Base-by-base conservation (phyloP, 2,797 vertebrate species). In the Cyprinodon diabolis region DNA sequence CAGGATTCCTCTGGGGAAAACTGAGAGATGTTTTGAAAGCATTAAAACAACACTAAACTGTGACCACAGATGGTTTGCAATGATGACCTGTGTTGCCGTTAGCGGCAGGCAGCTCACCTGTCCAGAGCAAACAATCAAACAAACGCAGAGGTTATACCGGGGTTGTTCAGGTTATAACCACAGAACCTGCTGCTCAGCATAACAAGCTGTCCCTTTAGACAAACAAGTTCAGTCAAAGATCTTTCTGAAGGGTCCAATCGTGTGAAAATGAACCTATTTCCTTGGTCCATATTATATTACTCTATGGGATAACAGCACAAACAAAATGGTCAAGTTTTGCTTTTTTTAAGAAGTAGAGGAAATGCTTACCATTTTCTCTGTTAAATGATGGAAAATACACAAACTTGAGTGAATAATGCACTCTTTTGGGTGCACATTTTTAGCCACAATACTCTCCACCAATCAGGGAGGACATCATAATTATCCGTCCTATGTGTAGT, bases 41-140 rank as follows among this genome's bases (percentile, higher is more conserved):
- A 57, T 75, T 80, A 85, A 84, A 85, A 90, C 90, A 92, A 91
- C 87, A 84, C 10, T 89, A 89, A 92, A 86, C 87, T 74, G 66
- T 86, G 86, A 84, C 89, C 89, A 92, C 93, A 94, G 89, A 92
- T 92, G 93, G 90, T 81, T 85, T 60, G 79, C 66, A 79, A 83
- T 78, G 77, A 90, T 76, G 89, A 79, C 84, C 90, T 57, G 21
- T 90, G 87, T 84, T 90, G 89, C 86, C 54, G 76, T 80, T 78
- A 57, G 79, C 10, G 55, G 75, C 81, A 30, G 78, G 86, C 77
- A 6, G 72, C 25, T 17, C 69, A 51, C 60, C 72, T 35, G 60
- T 72, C 76, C 86, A 82, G 87, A 77, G 81, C 87, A 91, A 92
- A 93, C 79, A 91, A 72, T 88, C 71, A 90, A 90, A 91, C 89